Evolutionary conservation across 2,888 invertebrate genomes (phyloP).

Genomic region (Luperina testacea): DNA sequence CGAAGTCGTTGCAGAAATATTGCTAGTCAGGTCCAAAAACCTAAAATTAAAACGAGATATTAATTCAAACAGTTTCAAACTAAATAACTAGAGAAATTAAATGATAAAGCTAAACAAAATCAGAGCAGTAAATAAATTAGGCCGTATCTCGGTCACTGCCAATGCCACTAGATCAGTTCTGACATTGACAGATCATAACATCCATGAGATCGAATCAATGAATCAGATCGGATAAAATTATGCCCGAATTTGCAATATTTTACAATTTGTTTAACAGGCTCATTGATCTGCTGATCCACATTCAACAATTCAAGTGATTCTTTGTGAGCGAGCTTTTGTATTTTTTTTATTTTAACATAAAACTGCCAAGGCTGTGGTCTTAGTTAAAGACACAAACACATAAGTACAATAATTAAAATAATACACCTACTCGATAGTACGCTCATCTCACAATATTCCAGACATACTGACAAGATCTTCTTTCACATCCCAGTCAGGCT

Average conservation of each 20-base stretch:
- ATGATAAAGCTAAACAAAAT: neutral
- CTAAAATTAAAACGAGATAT: neutral
- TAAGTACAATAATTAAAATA: neutral
- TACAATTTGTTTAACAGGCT: neutral
- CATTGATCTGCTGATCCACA: neutral
- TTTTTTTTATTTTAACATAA: neutral
- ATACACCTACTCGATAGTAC: neutral
- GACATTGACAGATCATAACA: constrained; percentile 17
- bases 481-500: neutral
- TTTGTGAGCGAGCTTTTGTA: neutral
- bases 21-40: neutral
- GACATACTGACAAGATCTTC: neutral
- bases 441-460: neutral
- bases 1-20: neutral
- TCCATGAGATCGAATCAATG: constrained; percentile 23
- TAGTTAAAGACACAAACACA: neutral
- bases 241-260: neutral
- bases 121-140: constrained; percentile 2
- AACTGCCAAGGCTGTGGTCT: neutral
- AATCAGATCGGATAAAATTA: constrained; percentile 15
- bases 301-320: neutral
- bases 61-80: neutral
- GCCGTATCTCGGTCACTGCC: constrained; percentile 25
- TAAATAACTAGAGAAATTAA: neutral
- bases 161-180: neutral